Evolutionary conservation across 2,888 invertebrate genomes (phyloP), one percentile per base, ranked within the genome.

Genomic region (Scelioninae gen. 1): DNA sequence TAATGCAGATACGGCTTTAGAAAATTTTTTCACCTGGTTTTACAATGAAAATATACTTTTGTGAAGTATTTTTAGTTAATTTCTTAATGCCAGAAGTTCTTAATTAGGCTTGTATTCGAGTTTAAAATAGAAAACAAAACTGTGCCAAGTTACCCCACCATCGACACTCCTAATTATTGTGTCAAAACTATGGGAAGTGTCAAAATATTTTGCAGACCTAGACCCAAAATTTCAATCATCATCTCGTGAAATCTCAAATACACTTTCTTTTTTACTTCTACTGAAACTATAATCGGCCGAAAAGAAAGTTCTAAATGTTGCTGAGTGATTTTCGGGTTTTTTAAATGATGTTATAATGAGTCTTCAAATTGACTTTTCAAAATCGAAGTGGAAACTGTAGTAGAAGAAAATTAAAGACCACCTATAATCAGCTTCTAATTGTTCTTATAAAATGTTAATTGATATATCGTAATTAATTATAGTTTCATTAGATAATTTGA

Each of bases 191-290:
- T 49, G n/a, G 32, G n/a, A 60, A 60, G 43, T 38, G 65, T 74
- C 72, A 74, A 62, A 74, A 74, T 55, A 74, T 62, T 53, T 74
- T 43, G 31, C 8, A 11, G 23, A 40, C 16, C n/a, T 11, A 62
- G 16, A 29, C 34, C 15, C 32, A 38, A 60, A 62, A 43, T 38
- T 51, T 38, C 34, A 13, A 58, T 58, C 56, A 7, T 47, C 34
- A 58, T 32, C 31, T 15, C 10, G 11, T 56, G 32, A 34, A 6
- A 13, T n/a, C 5, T 10, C 11, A 8, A 38, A 23, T n/a, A 11
- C n/a, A 16, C 16, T 56, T 58, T 58, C 58, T 23, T 23, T 34
- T 43, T 16, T 34, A 7, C 40, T 56, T 56, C 47, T 47, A 5
- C 7, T 8, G 13, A 47, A 55, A 68, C 23, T 15, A 16, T 13